Conservation (phyloP, 2,113 vertebrate genomes). For the Apaloderma vittatum region DNA sequence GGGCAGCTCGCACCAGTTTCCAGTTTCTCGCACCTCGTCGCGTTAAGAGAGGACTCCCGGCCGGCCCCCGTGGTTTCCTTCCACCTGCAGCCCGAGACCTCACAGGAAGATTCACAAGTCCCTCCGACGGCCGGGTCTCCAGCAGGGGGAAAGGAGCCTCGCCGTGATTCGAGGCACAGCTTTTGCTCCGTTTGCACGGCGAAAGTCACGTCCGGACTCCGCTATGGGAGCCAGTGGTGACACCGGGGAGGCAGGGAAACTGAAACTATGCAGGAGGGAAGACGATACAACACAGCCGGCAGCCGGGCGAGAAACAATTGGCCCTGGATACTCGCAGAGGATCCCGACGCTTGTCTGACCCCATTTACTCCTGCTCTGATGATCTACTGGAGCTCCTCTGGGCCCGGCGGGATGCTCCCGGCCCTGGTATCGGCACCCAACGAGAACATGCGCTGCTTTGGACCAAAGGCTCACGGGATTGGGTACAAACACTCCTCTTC, state of each 20-base stretch:
- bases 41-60: neutral
- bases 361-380: neutral
- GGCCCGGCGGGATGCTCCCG: neutral
- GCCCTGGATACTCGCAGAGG: neutral
- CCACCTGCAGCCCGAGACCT: neutral
- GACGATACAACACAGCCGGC: neutral
- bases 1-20: neutral
- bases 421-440: neutral
- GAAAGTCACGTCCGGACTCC: fast-evolving
- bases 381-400: neutral
- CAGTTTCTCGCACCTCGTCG: constrained; percentile 47
- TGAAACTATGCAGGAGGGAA: neutral
- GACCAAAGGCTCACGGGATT: neutral
- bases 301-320: neutral
- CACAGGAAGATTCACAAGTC: fast-evolving
- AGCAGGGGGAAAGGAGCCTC: neutral
- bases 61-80: neutral
- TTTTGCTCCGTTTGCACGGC: fast-evolving
- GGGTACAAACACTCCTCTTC: neutral
- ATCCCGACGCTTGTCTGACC: neutral
- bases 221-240: neutral
- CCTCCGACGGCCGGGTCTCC: fast-evolving
- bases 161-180: fast-evolving
- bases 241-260: neutral
- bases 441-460: fast-evolving